Percentiles rank a stretch among this genome's conserved stretches.
Conservation (phyloP, 1,140 invertebrate genomes). For the Leptonema lineaticorne region DNA sequence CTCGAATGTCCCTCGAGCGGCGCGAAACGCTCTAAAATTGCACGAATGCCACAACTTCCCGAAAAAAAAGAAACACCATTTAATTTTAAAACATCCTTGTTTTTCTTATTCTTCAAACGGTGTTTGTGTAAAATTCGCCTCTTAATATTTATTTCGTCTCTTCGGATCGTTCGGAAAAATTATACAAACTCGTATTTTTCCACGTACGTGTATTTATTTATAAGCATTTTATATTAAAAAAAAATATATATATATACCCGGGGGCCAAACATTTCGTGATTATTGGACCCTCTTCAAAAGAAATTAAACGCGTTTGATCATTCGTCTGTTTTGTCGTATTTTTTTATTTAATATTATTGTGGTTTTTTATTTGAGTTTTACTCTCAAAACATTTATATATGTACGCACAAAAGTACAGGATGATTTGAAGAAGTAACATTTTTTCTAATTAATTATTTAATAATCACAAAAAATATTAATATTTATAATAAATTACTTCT, state of each 20-base stretch:
- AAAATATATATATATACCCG: slow-evolving; percentile 11
- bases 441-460: no score
- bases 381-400: neutral
- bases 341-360: neutral
- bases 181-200: no score
- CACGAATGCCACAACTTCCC: slow-evolving; percentile 20
- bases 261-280: slow-evolving; percentile 13
- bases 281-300: slow-evolving; percentile 29
- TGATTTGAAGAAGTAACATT: no score
- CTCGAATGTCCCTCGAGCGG: slow-evolving; percentile 30
- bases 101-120: slow-evolving; percentile 12
- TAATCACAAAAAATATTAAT: no score
- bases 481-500: no score
- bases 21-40: slow-evolving; percentile 25
- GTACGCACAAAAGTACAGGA: no score
- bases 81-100: no score
- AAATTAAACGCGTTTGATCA: slow-evolving; percentile 28
- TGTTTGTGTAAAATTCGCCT: slow-evolving; percentile 6
- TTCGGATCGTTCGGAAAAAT: slow-evolving; percentile 21
- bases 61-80: slow-evolving; percentile 15
- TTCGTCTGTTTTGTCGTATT: slow-evolving; percentile 12
- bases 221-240: no score
- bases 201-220: no score
- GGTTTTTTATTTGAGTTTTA: neutral
- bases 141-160: slow-evolving; percentile 22